Conservation (phyloP, 2,888 invertebrate species). For the Oscheius sp. region DNA sequence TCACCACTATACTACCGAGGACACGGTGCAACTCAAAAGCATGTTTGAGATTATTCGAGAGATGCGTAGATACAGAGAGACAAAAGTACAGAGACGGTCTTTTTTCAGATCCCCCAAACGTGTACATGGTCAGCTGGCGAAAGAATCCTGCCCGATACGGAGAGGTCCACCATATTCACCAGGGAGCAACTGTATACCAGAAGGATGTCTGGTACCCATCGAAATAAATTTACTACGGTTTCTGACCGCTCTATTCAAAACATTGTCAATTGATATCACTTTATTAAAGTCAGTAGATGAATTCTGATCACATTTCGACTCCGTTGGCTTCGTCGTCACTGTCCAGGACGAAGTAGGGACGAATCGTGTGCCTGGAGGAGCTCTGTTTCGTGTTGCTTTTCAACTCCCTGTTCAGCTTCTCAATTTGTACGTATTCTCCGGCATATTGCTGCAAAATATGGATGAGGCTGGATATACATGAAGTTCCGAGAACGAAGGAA, state of each 20-base stretch:
- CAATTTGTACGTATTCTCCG: neutral
- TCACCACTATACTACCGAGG: slow-evolving; percentile 37
- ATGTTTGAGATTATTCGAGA: no score
- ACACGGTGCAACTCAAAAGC: neutral
- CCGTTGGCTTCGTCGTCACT: neutral
- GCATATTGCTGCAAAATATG: slow-evolving; percentile 18
- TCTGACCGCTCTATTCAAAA: neutral
- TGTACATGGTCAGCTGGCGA: slow-evolving; percentile 33
- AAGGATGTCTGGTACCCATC: slow-evolving; percentile 23
- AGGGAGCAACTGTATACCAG: slow-evolving; percentile 13
- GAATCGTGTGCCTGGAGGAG: neutral
- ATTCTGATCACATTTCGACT: neutral
- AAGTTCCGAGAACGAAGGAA: no score
- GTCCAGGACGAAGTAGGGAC: neutral
- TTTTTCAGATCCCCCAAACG: slow-evolving; percentile 23
- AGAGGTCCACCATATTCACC: neutral
- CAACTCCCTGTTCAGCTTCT: slow-evolving; percentile 1
- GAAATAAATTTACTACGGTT: neutral
- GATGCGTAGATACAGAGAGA: no score
- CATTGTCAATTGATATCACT: neutral
- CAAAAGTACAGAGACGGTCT: no score
- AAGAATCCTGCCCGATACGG: slow-evolving; percentile 3
- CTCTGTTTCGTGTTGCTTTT: neutral
- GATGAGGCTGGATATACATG: no score
- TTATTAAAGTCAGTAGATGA: neutral